Evolutionary conservation across 2,888 invertebrate species (phyloP).

Genomic region (Alcis repandata): DNA sequence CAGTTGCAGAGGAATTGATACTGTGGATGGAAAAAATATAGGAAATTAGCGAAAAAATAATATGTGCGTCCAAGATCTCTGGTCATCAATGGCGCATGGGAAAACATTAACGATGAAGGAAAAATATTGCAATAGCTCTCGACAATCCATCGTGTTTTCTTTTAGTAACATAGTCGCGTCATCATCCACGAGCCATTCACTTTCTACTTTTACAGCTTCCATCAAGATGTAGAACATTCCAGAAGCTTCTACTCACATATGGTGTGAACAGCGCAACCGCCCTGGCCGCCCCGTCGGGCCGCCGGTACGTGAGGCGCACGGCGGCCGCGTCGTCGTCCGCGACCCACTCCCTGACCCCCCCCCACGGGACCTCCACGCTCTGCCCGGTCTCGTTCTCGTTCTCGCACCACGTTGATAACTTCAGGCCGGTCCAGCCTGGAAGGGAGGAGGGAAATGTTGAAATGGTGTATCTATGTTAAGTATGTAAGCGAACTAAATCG

Average conservation of each 20-base stretch:
- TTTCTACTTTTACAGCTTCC: too few relatives aligned
- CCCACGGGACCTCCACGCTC: constrained; percentile 94
- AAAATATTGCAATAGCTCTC: too few relatives aligned
- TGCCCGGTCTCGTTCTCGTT: constrained; percentile 88
- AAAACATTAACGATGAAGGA: too few relatives aligned
- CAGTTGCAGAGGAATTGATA: constrained; percentile 96
- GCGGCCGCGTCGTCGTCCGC: constrained; percentile 97
- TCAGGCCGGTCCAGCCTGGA: constrained; percentile 88
- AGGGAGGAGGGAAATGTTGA: too few relatives aligned
- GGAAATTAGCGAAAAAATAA: background rate
- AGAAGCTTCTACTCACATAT: constrained; percentile 55
- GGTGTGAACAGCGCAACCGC: constrained; percentile 80
- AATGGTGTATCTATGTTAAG: too few relatives aligned
- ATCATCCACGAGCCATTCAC: too few relatives aligned
- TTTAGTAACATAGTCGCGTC: too few relatives aligned
- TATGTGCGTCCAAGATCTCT: too few relatives aligned
- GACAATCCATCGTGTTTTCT: too few relatives aligned
- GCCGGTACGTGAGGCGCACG: constrained; percentile 94
- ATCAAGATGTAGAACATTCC: background rate
- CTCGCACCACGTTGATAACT: constrained; percentile 91
- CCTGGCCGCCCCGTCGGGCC: constrained; percentile 49
- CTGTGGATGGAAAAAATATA: constrained; percentile 79
- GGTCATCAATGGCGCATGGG: too few relatives aligned
- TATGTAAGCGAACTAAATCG: too few relatives aligned
- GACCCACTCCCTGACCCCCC: constrained; percentile 93